Percentiles rank a stretch among this genome's conserved stretches.
Conservation (phyloP, 2,888 invertebrate genomes). For the Brachyopa scutellaris region DNA sequence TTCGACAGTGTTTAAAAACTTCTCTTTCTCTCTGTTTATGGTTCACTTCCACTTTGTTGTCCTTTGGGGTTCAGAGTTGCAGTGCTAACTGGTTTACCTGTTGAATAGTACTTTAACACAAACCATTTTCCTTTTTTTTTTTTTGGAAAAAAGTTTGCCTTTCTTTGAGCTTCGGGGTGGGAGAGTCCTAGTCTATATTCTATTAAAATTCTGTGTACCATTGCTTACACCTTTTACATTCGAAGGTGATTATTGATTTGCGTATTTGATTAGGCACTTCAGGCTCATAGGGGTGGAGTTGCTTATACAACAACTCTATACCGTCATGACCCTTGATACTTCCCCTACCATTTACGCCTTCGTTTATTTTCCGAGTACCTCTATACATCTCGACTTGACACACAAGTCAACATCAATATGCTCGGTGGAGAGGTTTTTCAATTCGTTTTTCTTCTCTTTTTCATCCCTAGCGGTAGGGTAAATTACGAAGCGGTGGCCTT, state of each 20-base stretch:
- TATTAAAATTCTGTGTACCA: constrained; percentile 19
- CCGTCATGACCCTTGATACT: neutral
- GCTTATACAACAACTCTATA: neutral
- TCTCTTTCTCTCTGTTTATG: neutral
- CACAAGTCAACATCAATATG: constrained; percentile 11
- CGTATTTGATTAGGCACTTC: constrained; percentile 50
- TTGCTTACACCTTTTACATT: neutral
- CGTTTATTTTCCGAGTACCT: neutral
- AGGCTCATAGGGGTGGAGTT: neutral
- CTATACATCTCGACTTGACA: neutral
- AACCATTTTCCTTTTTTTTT: neutral
- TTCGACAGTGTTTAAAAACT: neutral
- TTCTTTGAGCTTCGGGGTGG: neutral
- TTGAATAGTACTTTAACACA: constrained; percentile 5
- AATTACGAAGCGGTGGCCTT: constrained; percentile 53
- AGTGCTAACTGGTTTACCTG: constrained; percentile 44
- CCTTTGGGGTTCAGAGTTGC: constrained; percentile 1
- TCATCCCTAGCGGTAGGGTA: constrained; percentile 17
- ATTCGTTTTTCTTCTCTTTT: constrained; percentile 3
- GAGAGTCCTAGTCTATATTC: neutral
- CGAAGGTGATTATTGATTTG: constrained; percentile 51
- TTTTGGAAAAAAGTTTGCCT: neutral
- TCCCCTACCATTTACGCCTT: neutral
- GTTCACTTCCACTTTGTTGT: constrained; percentile 4
- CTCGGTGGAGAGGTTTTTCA: neutral